Evolutionary conservation across 2,113 vertebrate genomes (phyloP).

Genomic region (Rafetus swinhoei): DNA sequence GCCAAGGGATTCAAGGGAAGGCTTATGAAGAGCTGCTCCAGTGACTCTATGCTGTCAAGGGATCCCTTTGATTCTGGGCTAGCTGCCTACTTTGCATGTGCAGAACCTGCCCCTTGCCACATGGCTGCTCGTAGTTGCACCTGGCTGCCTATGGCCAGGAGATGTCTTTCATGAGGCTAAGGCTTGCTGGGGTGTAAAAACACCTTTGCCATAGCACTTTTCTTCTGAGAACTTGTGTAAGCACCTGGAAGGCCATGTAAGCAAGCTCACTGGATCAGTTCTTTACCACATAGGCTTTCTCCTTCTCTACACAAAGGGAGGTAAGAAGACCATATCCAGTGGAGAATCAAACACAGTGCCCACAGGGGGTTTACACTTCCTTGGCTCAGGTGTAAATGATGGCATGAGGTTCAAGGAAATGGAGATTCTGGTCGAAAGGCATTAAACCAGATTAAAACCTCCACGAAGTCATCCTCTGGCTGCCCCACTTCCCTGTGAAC

Average conservation of each 20-base stretch:
- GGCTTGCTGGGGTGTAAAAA: background rate
- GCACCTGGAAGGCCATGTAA: background rate
- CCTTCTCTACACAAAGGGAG: background rate
- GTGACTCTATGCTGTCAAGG: background rate
- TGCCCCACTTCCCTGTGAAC: rapidly evolving
- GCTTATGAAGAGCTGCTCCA: background rate
- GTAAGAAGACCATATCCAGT: background rate
- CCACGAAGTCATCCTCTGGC: rapidly evolving
- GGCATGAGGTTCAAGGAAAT: background rate
- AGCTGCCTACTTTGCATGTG: background rate
- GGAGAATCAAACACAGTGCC: background rate
- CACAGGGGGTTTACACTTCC: rapidly evolving
- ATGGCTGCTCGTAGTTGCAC: background rate
- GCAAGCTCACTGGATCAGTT: background rate
- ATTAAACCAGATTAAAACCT: background rate
- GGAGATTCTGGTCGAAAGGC: rapidly evolving
- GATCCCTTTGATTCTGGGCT: background rate
- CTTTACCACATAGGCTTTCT: background rate
- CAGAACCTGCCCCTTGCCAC: background rate
- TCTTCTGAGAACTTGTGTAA: background rate
- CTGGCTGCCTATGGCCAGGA: background rate
- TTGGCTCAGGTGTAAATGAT: rapidly evolving
- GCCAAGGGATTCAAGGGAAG: background rate
- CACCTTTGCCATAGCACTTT: background rate
- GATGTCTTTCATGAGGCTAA: background rate